Evolutionary conservation across 2,888 invertebrate genomes (phyloP), one percentile per base, ranked within the genome.

Genomic region (Camponotus fellah): DNA sequence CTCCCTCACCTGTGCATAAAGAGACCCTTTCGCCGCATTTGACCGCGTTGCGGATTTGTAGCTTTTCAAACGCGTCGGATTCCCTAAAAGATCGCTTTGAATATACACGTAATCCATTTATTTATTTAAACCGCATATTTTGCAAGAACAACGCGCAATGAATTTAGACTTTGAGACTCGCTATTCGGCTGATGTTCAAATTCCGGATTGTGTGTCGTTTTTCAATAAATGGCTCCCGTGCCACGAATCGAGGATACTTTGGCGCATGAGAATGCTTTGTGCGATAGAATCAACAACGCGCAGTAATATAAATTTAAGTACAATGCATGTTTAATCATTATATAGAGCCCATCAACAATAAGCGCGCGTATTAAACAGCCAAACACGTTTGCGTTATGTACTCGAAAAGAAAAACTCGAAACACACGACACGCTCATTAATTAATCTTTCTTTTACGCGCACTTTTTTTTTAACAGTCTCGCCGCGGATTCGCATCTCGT

Each of bases 101-200:
- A 80, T 46, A 80, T 49, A 60, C 26, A 26, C 26, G 26, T 26
- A 71, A 80, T 43, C 60, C 71, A 37, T 69, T 80, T 79, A 69
- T 79, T 79, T 71, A 79, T 79, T 79, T 71, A 80, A 80, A 12
- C 79, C 37, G 69, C 79, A 71, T 71, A 79, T 79, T 69, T 69
- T 69, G 26, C 79, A 60, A 79, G 60, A 79, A 46, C 17, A 14
- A 5, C 14, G 46, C 69, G 46, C 60, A 43, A 69, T 79, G 69
- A 69, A 79, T 79, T 79, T 79, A 34, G 69, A 79, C 79, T 69
- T 66, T 60, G 79, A 79, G 69, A 69, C 60, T 58, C 66, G 43
- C 77, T 43, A 17, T 17, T 46, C 34, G 68, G 58, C 32, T 53
- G 76, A 56, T 32, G 43, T 10, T 43, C 26, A 32, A 56, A 58